A percentile compares a stretch with the other conserved stretches of the same genome.
Evolutionary conservation across 1,140 invertebrate species (phyloP).

Genomic region (Asobara japonica): DNA sequence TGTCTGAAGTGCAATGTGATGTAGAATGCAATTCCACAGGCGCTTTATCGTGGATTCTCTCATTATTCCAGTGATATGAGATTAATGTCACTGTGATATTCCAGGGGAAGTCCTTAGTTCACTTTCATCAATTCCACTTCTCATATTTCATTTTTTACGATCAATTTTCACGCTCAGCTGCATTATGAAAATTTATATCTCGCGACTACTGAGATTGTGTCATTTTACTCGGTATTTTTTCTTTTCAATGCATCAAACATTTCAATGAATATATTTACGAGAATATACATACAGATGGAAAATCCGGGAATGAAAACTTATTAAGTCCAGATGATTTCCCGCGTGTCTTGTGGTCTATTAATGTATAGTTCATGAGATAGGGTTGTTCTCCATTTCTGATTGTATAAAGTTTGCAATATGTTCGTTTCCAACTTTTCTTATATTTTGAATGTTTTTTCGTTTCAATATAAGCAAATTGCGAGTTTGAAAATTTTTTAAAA

Average conservation of each 20-base stretch:
- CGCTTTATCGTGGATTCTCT: slow-evolving; percentile 12
- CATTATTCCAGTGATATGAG: slow-evolving; percentile 35
- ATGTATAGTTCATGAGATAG: not conserved
- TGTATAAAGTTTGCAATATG: too few relatives aligned
- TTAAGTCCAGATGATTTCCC: slow-evolving; percentile 4
- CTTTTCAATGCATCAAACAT: not conserved
- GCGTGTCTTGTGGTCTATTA: slow-evolving; percentile 8
- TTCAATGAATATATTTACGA: slow-evolving; percentile 9
- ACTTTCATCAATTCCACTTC: not conserved
- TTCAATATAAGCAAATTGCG: too few relatives aligned
- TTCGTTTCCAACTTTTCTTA: too few relatives aligned
- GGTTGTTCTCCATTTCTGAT: not conserved
- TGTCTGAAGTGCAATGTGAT: too few relatives aligned
- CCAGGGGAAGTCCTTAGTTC: not conserved
- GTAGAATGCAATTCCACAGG: not conserved
- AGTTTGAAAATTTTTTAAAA: too few relatives aligned
- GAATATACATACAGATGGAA: not conserved
- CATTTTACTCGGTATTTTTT: not conserved
- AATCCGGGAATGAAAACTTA: not conserved
- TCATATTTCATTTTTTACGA: not conserved
- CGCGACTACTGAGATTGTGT: not conserved
- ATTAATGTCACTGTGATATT: slow-evolving; percentile 48
- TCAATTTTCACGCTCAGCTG: not conserved
- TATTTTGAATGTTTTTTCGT: too few relatives aligned
- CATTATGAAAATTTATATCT: not conserved